Evolutionary conservation across 2,797 vertebrate genomes (phyloP), one percentile per base, ranked within the genome.

Genomic region (Paedocypris micromegethes): DNA sequence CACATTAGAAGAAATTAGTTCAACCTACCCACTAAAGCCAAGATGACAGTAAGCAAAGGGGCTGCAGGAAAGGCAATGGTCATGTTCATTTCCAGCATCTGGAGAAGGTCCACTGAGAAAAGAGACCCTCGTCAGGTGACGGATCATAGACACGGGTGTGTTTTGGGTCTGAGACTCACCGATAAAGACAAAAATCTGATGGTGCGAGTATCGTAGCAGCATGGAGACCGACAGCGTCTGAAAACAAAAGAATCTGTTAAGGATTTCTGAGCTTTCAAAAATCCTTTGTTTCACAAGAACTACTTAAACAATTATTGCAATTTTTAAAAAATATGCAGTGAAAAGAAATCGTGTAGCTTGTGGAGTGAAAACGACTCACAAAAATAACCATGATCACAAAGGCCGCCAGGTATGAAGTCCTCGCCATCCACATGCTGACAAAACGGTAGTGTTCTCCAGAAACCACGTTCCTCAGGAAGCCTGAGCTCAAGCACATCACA

Each of bases 31-130:
- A 98, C 96, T 0, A 98, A 92, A 39, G 95, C 96, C 80, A 98
- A 87, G 76, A 98, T 98, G 83, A 98, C 96, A 0, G 96, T 98
- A 77, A 98, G 93, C 74, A 98, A 84, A 39, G 96, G 95, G 58
- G 96, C 95, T 3, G 96, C 96, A 0, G 96, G 96, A 83, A 98
- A 98, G 0, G 95, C 96, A 50, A 98, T 96, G 54, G 94, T 96
- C 95, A 98, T 95, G 85, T 98, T 98, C 96, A 98, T 98, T 83
- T 98, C 96, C 84, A 98, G 83, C 96, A 98, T 98, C 88, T 98
- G 95, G n/a, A 98, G 86, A 63, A 98, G 90, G 80, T 98, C 96
- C 78, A 98, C 96, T 98, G 87, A 47, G 72, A 80, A 54, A 48
- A 61, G 23, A 23, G 23, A 23, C 23, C 23, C 48, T 37, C 38